Evolutionary conservation across 1,140 invertebrate species (phyloP), one percentile per base, ranked within the genome.

Genomic region (Drosophila elegans): DNA sequence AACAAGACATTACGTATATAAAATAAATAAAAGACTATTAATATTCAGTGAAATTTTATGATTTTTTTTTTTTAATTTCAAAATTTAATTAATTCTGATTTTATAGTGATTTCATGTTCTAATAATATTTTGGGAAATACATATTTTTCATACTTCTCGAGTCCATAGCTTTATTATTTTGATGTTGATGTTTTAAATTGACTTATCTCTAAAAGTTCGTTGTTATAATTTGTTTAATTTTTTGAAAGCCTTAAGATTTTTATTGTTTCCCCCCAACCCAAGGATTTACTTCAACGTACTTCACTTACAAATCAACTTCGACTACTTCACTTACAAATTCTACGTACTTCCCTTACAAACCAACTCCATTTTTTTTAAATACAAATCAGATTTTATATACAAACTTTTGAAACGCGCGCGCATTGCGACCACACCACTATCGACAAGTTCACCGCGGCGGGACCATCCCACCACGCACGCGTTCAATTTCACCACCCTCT

Each of bases 381-480:
- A 29, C 21, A 29, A 9, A 9, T 0, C 11, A 7, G 12, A n/a
- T 27, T 3, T n/a, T 12, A 48, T 6, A 11, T 10, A 51, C 11
- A n/a, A 7, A 12, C 3, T 10, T 34, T 64, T 75, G 55, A 75
- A 51, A 21, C 11, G 13, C 16, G 51, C 73, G 73, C 71, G 0
- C 16, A 16, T 11, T 12, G 12, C 4, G 10, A 7, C 21, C 27
- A 42, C 53, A 54, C 46, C 38, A 45, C 36, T 29, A 7, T 32
- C 6, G 3, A 5, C 12, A 41, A 62, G 25, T 12, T 49, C 38
- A 68, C 36, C 46, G 11, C 55, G 3, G 2, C 12, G 25, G 29
- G 12, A 9, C 34, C 3, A 45, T 27, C 10, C 9, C 21, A 63
- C 64, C 66, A 69, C 49, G 11, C 45, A 49, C 38, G 27, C 44